phyloP scores from a whole-genome alignment of 1,140 invertebrate species.

The Physella acuta region DNA sequence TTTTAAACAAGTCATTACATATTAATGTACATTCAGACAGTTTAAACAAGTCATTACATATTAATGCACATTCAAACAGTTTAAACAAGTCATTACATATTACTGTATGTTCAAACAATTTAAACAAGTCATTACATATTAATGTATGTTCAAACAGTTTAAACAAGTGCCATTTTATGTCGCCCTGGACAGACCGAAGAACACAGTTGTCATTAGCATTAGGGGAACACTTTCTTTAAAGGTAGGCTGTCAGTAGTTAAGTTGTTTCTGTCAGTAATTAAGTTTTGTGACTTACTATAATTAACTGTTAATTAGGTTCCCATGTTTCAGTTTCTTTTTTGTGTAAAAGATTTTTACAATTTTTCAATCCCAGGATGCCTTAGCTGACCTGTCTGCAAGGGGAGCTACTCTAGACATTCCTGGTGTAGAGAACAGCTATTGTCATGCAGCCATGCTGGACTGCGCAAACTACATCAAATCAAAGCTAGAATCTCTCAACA shows the following conservation, averaged over 20 bases:
- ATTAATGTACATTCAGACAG: too few relatives aligned
- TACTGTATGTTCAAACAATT: too few relatives aligned
- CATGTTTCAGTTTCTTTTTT: not conserved
- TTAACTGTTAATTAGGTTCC: not conserved
- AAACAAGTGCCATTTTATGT: conserved; percentile 76
- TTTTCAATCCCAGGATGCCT: conserved; percentile 81
- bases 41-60: too few relatives aligned
- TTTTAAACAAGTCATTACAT: too few relatives aligned
- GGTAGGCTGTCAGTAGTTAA: conserved; percentile 34
- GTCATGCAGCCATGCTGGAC: conserved; percentile 85
- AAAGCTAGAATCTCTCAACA: conserved; percentile 67
- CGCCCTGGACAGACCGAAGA: conserved; percentile 78
- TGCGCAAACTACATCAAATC: conserved; percentile 78
- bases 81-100: too few relatives aligned
- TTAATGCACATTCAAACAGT: too few relatives aligned
- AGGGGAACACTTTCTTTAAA: conserved; percentile 81
- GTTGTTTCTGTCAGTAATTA: too few relatives aligned
- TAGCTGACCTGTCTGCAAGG: conserved; percentile 85
- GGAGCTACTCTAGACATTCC: conserved; percentile 74
- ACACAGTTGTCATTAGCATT: conserved; percentile 80
- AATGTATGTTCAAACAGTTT: too few relatives aligned
- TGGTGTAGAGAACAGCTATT: conserved; percentile 69
- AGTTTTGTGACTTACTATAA: too few relatives aligned
- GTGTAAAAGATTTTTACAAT: too few relatives aligned
- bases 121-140: too few relatives aligned